Conservation (phyloP, 2,888 invertebrate genomes). For the Clitarchus hookeri region DNA sequence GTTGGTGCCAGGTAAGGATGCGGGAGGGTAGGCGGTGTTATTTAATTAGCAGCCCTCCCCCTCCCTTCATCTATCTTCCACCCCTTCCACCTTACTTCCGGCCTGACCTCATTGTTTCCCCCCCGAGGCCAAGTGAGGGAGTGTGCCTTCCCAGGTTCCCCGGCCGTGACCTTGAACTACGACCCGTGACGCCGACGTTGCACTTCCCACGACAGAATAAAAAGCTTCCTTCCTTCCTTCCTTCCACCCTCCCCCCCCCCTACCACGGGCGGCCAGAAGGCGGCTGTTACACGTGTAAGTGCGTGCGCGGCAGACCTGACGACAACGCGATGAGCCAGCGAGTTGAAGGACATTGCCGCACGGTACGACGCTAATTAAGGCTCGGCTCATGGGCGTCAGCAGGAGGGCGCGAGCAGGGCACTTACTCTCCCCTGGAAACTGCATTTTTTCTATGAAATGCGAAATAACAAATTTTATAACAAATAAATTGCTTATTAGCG, state of each 20-base stretch:
- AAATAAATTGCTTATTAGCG: too few relatives aligned
- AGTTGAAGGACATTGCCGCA: not conserved
- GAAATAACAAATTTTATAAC: too few relatives aligned
- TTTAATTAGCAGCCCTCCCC: not conserved
- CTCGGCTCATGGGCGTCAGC: too few relatives aligned
- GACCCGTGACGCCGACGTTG: not conserved
- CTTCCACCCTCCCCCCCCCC: not conserved
- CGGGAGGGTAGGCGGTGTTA: not conserved
- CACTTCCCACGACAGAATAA: not conserved
- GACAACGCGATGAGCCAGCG: not conserved
- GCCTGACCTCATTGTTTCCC: conserved; percentile 2
- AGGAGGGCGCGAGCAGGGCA: too few relatives aligned
- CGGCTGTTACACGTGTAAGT: not conserved
- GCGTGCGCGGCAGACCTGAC: not conserved
- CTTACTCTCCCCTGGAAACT: too few relatives aligned
- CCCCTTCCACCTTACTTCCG: not conserved
- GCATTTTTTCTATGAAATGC: too few relatives aligned
- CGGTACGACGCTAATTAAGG: not conserved
- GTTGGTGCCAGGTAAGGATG: not conserved
- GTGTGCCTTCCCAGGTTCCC: not conserved
- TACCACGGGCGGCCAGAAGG: not conserved
- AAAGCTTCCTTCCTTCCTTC: conserved; percentile 2
- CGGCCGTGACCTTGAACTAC: not conserved
- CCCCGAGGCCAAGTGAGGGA: not conserved
- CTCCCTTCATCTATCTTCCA: not conserved